A percentile compares a stretch with the other conserved stretches of the same genome.
Evolutionary conservation across 1,140 invertebrate genomes (phyloP).

Genomic region (Tribolium castaneum): DNA sequence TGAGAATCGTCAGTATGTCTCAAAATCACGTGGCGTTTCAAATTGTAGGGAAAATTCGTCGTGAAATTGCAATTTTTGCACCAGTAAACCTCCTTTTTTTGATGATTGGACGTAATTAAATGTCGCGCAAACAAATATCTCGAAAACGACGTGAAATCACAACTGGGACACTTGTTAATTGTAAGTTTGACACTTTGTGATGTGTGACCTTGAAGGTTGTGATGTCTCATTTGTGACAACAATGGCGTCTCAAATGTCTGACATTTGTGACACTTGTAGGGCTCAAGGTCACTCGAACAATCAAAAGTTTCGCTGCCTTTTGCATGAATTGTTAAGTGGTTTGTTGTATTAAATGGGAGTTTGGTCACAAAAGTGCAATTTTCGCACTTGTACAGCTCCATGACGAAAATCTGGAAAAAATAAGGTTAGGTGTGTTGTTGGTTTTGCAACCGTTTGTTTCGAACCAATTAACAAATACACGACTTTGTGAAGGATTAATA

Average conservation of each 20-base stretch:
- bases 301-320: not conserved
- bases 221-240: not conserved
- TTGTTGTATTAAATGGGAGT: no score
- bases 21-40: not conserved
- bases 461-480: no score
- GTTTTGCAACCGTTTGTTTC: no score
- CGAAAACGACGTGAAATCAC: not conserved
- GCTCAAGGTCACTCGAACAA: not conserved
- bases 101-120: not conserved
- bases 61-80: not conserved
- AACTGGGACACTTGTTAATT: not conserved
- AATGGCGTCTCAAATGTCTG: not conserved
- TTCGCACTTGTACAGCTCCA: no score
- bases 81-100: not conserved
- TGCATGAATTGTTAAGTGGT: not conserved
- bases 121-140: not conserved
- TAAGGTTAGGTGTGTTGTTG: no score
- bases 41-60: not conserved
- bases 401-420: no score
- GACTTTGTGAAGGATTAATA: no score
- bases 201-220: not conserved
- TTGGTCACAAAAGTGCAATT: no score
- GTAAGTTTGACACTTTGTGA: not conserved
- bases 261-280: not conserved
- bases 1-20: not conserved